A percentile compares a stretch with the other conserved stretches of the same genome.
These are phyloP conservation scores for Schizopygopsis malacanthus DNA, from an alignment of 2,797 vertebrate genomes.

Conservation along the genomic window DNA sequence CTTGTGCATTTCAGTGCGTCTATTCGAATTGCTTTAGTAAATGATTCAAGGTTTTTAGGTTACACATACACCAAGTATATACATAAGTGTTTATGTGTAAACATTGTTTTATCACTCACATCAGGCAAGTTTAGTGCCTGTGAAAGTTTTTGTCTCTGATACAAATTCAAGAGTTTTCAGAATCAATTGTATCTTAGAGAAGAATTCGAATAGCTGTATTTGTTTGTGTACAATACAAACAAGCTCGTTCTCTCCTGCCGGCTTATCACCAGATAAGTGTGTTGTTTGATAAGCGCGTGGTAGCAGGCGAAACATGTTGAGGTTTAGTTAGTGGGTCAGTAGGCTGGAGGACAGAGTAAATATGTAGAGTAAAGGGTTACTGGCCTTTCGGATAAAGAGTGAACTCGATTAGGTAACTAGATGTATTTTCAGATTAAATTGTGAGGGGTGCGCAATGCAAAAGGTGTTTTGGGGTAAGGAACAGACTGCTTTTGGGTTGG, in stretches of 20 bases:
- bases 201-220: not conserved
- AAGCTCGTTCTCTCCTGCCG: not conserved
- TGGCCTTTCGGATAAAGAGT: not conserved
- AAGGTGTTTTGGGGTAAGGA: not conserved
- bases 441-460: not conserved
- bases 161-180: not conserved
- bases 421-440: not conserved
- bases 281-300: not conserved
- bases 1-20: not conserved
- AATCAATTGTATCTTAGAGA: not conserved
- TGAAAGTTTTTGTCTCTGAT: not conserved
- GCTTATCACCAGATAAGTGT: not conserved
- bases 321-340: conserved; percentile 30
- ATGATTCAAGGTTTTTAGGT: not conserved
- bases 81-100: conserved; percentile 10
- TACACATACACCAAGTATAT: not conserved
- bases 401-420: not conserved
- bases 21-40: not conserved
- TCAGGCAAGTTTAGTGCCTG: not conserved
- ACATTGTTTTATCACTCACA: not conserved
- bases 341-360: conserved; percentile 6
- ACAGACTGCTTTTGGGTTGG: not conserved
- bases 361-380: not conserved
- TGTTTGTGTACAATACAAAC: not conserved
- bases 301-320: not conserved